These are phyloP conservation scores for Chrysochloris asiatica DNA, from an alignment of 2,113 vertebrate species.

Conservation along the genomic window DNA sequence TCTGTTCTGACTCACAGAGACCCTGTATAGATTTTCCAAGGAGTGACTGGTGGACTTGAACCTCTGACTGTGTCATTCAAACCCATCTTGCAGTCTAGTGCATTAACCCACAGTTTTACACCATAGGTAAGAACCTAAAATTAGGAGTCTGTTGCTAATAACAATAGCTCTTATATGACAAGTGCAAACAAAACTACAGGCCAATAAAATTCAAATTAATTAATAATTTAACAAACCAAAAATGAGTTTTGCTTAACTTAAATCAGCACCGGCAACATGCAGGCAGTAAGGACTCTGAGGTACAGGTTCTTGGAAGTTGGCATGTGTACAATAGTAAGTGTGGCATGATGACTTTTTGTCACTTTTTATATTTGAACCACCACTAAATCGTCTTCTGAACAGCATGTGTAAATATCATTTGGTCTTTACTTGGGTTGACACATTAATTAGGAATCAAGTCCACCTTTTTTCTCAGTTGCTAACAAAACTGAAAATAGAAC, in stretches of 20 bases:
- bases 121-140: not conserved
- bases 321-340: accelerated
- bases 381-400: not conserved
- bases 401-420: not conserved
- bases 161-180: not conserved
- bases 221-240: not conserved
- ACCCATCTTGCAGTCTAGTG: no score
- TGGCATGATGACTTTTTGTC: not conserved
- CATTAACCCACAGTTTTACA: no score
- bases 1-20: no score
- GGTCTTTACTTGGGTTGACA: not conserved
- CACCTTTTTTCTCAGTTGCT: conserved; percentile 24
- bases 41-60: no score
- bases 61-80: no score
- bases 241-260: not conserved
- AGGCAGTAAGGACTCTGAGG: not conserved
- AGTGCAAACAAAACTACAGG: not conserved
- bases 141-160: conserved; percentile 1
- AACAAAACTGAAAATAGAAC: not conserved
- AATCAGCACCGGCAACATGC: not conserved
- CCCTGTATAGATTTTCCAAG: no score
- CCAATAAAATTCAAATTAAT: conserved; percentile 25
- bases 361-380: not conserved
- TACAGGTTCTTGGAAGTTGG: not conserved
- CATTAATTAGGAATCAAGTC: not conserved